Base-by-base conservation (phyloP, 2,113 vertebrate species). In the Pithys albifrons region DNA sequence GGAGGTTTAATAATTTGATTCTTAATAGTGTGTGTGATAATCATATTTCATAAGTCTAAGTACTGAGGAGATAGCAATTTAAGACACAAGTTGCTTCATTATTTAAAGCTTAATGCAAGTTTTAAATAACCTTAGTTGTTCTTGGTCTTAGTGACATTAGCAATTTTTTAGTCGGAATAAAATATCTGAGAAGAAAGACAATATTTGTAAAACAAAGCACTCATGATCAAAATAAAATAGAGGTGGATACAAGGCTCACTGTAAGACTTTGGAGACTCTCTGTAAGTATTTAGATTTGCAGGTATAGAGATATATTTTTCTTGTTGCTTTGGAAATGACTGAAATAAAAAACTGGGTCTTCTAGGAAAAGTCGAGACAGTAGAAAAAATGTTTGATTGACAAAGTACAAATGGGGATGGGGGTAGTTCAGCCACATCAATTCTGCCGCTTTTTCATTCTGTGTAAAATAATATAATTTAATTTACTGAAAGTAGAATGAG, bases 291-390 rank as follows among this genome's bases (percentile, higher is more conserved):
- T 43, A 59, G 27, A 55, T 58, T 59, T 61, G 61, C 33, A 71
- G 43, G 12, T 61, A 22, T 2, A 31, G 24, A 76, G 14, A 43
- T 87, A 41, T 67, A 65, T 62, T 67, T 64, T 83, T 27, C 19
- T 84, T 76, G 82, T 92, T 95, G 49, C 91, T 92, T 89, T 97
- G 92, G 88, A 95, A 94, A 92, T 96, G 69, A 17, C 71, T 88
- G 91, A 95, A 77, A 65, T n/a, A 25, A 89, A 82, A 80, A 83
- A 61, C 10, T 85, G 70, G 45, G 93, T 84, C 82, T 64, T 77
- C 82, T 85, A 91, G 51, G 61, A 72, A 59, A 72, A 52, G 79
- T 84, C 17, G 25, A 91, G 87, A 82, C 29, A 65, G 28, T 19
- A 71, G 59, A 70, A 89, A 72, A 65, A 73, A 71, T 48, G 54